A percentile compares a stretch with the other conserved stretches of the same genome.
phyloP scores from a whole-genome alignment of 2,888 invertebrate genomes.

The Fissipunctia ypsillon region DNA sequence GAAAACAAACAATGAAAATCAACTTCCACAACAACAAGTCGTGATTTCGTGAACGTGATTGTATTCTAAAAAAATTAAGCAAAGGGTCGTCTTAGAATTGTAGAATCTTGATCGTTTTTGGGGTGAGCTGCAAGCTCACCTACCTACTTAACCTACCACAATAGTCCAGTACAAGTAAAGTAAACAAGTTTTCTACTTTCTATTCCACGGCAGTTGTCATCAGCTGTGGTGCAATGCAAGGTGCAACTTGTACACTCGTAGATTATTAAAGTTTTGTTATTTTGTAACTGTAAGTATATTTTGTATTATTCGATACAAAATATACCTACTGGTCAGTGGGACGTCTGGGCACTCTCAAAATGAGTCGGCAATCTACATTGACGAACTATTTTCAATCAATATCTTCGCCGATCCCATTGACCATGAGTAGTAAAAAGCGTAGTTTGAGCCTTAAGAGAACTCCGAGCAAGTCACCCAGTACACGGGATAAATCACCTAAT shows the following conservation, averaged over 20 bases:
- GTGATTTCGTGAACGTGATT: background rate
- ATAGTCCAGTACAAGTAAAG: conserved; percentile 2
- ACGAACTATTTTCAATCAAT: conserved; percentile 67
- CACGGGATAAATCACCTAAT: conserved; percentile 33
- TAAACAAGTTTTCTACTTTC: conserved; percentile 1
- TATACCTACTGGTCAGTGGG: conserved; percentile 24
- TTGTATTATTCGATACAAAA: conserved; percentile 15
- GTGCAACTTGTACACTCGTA: background rate
- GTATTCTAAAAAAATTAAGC: background rate
- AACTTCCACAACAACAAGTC: background rate
- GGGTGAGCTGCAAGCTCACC: background rate
- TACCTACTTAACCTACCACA: background rate
- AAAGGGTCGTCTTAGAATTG: background rate
- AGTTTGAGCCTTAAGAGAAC: conserved; percentile 71
- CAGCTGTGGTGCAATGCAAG: background rate
- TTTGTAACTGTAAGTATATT: conserved; percentile 15
- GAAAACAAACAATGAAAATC: background rate
- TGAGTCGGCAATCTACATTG: conserved; percentile 51
- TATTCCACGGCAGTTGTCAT: conserved; percentile 10
- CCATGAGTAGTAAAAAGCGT: conserved; percentile 67
- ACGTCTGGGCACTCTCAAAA: conserved; percentile 13
- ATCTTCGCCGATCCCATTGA: conserved; percentile 28
- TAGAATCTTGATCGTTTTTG: background rate
- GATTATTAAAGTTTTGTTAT: background rate
- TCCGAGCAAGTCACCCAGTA: conserved; percentile 66